A percentile compares a stretch with the other conserved stretches of the same genome.
These are phyloP conservation scores for Phyto melanocephala DNA, from an alignment of 2,888 invertebrate genomes.

Conservation along the genomic window DNA sequence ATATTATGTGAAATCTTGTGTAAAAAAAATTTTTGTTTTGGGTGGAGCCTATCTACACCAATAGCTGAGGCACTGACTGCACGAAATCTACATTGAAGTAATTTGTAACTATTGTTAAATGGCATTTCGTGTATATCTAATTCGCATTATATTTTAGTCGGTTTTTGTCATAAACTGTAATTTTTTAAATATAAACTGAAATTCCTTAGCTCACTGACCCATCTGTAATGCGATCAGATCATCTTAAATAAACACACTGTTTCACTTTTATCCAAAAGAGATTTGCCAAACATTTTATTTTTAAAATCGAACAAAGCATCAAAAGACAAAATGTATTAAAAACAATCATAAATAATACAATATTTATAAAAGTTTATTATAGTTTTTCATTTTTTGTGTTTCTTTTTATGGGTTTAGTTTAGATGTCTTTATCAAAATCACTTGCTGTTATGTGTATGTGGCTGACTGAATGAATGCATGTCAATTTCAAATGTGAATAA, in stretches of 20 bases:
- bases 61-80: too few relatives aligned
- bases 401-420: slow-evolving; percentile 8
- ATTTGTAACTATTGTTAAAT: too few relatives aligned
- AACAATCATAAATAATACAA: slow-evolving; percentile 26
- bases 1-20: too few relatives aligned
- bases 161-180: too few relatives aligned
- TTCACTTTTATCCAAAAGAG: slow-evolving; percentile 16
- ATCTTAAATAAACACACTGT: not conserved
- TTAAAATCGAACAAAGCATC: not conserved
- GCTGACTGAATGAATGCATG: not conserved
- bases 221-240: not conserved
- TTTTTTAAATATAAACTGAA: too few relatives aligned
- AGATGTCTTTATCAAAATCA: slow-evolving; percentile 52
- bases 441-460: slow-evolving; percentile 42
- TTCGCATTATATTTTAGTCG: too few relatives aligned
- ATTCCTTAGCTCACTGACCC: not conserved
- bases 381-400: not conserved
- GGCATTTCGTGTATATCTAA: too few relatives aligned
- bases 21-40: too few relatives aligned
- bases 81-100: too few relatives aligned
- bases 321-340: not conserved
- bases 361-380: slow-evolving; percentile 37
- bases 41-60: too few relatives aligned
- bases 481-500: slow-evolving; percentile 48
- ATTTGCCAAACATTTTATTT: slow-evolving; percentile 30